These are phyloP conservation scores for Dendropsophus ebraccatus DNA, from an alignment of 2,113 vertebrate species.

Conservation along the genomic window DNA sequence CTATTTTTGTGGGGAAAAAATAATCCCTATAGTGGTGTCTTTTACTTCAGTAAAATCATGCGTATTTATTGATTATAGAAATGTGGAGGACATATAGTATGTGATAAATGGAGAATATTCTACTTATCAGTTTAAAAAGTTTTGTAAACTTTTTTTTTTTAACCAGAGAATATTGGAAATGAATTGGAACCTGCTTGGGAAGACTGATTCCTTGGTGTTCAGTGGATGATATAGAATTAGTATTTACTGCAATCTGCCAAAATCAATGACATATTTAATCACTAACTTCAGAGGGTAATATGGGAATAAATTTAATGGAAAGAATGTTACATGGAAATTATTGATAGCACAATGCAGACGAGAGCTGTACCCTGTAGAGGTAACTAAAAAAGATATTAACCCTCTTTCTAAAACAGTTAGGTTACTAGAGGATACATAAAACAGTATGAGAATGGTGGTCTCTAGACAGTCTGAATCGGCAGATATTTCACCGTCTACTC, in stretches of 20 bases:
- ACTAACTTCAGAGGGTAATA: background rate
- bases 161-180: too few species aligned
- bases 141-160: too few species aligned
- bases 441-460: background rate
- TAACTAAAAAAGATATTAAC: conserved; percentile 38
- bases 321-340: background rate
- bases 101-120: too few species aligned
- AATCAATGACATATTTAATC: background rate
- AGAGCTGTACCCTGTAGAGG: conserved; percentile 2
- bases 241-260: background rate
- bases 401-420: conserved; percentile 20
- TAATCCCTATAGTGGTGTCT: too few species aligned
- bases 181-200: too few species aligned
- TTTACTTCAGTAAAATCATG: too few species aligned
- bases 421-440: conserved; percentile 34
- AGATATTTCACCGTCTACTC: background rate
- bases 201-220: background rate
- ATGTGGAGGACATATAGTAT: too few species aligned
- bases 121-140: too few species aligned
- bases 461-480: background rate
- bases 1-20: too few species aligned
- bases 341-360: background rate
- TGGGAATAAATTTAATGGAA: conserved; percentile 29
- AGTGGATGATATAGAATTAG: conserved; percentile 8
- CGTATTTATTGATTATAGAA: too few species aligned